Base-by-base conservation (phyloP, 2,888 invertebrate species). In the Thalpophila matura region DNA sequence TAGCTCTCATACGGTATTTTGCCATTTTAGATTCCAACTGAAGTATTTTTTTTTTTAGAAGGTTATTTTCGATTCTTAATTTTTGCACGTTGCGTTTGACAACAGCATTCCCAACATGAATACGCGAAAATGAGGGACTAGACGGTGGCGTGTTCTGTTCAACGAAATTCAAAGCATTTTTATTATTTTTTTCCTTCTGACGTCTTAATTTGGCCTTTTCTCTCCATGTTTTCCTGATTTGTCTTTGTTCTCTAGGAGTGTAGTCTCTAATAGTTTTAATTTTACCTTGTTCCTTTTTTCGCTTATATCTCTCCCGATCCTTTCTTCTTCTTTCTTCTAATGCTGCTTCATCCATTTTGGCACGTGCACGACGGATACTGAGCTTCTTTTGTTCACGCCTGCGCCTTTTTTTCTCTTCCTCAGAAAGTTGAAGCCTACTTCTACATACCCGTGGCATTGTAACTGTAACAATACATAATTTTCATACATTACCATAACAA, bases 211-310 rank as follows among this genome's bases (percentile, higher is more conserved):
- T 63, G 1, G 66, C 59, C 18, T 61, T 64, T 40, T 65, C 69
- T 24, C 61, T 61, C 61, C 65, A 70, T 24, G 58, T 43, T 51
- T 61, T 72, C 64, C 71, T 57, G 2, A 72, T 55, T 6, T 60
- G 38, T 16, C 60, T 40, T 55, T 67, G 61, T 49, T 67, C 51
- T 50, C 61, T 61, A 9, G 64, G 77, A 12, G 64, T 75, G 42
- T 78, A 81, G 9, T 66, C 55, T 29, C 55, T 51, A 12, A 69
- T 64, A 16, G 64, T 57, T 42, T 70, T 77, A 6, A 79, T 35
- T 56, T 45, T 14, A 16, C 61, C 58, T 22, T 33, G 37, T 33
- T 55, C 16, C 31, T 70, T 70, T 38, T 65, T 69, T 29, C 35
- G 22, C 62, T 16, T 10, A 12, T 72, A 40, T 61, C 62, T 51